A percentile compares a stretch with the other conserved stretches of the same genome.
Evolutionary conservation across 2,888 invertebrate genomes (phyloP).

Genomic region (Xestia c-nigrum): DNA sequence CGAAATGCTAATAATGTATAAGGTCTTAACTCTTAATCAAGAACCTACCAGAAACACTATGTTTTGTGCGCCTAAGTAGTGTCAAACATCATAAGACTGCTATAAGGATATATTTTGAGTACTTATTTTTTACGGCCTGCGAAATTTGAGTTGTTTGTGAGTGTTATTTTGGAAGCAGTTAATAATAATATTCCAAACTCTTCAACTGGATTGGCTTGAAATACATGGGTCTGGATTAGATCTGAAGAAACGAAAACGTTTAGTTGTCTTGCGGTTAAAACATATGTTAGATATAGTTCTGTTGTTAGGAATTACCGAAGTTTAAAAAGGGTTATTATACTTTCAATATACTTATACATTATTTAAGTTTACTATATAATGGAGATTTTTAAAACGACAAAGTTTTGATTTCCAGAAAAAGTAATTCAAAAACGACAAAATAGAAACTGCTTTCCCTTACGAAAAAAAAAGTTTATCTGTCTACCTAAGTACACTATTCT

Average conservation of each 20-base stretch:
- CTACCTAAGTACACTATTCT: not conserved
- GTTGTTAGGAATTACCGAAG: not conserved
- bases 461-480: not conserved
- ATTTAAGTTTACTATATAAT: not conserved
- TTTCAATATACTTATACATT: not conserved
- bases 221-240: not conserved
- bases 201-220: not conserved
- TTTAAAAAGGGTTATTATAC: not conserved
- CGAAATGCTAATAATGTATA: constrained; percentile 8
- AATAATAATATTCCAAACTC: no score
- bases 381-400: not conserved
- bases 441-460: not conserved
- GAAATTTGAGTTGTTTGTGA: no score
- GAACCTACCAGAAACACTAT: constrained; percentile 3
- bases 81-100: not conserved
- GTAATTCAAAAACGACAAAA: not conserved
- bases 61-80: not conserved
- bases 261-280: not conserved
- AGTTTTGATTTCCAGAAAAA: not conserved
- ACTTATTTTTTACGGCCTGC: not conserved
- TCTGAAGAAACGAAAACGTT: not conserved
- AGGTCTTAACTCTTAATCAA: not conserved
- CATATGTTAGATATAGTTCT: not conserved
- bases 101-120: not conserved
- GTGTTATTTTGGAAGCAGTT: not conserved